A percentile compares a stretch with the other conserved stretches of the same genome.
phyloP scores from a whole-genome alignment of 2,888 invertebrate genomes.

The Venusia cambrica region DNA sequence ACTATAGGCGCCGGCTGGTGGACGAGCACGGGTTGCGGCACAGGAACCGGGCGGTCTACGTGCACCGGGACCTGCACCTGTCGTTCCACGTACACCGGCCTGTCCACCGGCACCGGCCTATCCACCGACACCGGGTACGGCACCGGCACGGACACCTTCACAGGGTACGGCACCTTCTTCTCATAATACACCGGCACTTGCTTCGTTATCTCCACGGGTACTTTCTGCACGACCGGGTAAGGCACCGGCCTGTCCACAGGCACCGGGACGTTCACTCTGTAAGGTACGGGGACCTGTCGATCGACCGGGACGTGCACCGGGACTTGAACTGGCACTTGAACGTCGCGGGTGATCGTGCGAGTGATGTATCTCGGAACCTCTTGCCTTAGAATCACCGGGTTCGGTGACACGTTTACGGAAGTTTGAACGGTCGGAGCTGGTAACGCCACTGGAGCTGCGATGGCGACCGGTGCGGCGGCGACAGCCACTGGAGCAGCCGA shows the following conservation, averaged over 20 bases:
- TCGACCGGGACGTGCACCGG: conserved; percentile 75
- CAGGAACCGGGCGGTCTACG: conserved; percentile 74
- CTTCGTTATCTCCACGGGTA: conserved; percentile 73
- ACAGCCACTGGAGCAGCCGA: conserved; percentile 22
- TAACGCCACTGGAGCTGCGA: conserved; percentile 31
- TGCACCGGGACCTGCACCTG: conserved; percentile 78
- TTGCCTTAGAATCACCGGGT: conserved; percentile 68
- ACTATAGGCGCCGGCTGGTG: conserved; percentile 33
- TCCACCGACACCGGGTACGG: conserved; percentile 82
- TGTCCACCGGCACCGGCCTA: conserved; percentile 79
- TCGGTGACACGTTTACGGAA: conserved; percentile 62
- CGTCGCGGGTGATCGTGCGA: conserved; percentile 66
- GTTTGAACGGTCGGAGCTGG: conserved; percentile 55
- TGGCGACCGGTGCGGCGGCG: conserved; percentile 29
- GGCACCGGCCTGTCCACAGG: conserved; percentile 76
- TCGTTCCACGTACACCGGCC: conserved; percentile 81
- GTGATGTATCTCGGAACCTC: conserved; percentile 71
- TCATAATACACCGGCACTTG: conserved; percentile 75
- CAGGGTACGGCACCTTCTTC: conserved; percentile 72
- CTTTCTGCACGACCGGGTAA: conserved; percentile 74
- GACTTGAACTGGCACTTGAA: conserved; percentile 71
- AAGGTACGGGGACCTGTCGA: conserved; percentile 71
- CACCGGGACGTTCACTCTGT: conserved; percentile 76
- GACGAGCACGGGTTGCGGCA: conserved; percentile 59
- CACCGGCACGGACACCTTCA: conserved; percentile 73